phyloP scores from a whole-genome alignment of 2,113 vertebrate species.

The Brienomyrus longianalis region DNA sequence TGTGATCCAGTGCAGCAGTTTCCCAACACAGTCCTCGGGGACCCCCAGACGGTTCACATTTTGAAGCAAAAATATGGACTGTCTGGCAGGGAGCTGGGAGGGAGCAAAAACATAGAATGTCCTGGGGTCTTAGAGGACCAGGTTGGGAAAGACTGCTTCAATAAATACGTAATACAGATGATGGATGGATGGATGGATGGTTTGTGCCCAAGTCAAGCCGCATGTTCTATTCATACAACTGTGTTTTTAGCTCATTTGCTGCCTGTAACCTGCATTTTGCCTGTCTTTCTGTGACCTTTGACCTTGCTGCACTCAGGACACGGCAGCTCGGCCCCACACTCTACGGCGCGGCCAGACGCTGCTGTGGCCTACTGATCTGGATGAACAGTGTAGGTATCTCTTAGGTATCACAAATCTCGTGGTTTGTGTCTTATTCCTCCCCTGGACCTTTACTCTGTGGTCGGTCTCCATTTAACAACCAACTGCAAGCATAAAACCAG shows the following conservation, averaged over 20 bases:
- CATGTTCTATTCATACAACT: background rate
- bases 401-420: too few relatives aligned
- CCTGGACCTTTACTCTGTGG: background rate
- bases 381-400: background rate
- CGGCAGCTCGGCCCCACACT: slow-evolving; percentile 57
- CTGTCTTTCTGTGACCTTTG: background rate
- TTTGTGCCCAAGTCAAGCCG: background rate
- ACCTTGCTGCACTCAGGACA: slow-evolving; percentile 42
- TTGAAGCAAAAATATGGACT: background rate
- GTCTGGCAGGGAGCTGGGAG: background rate
- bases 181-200: background rate
- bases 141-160: background rate
- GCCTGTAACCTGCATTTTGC: background rate
- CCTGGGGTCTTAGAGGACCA: background rate
- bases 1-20: background rate
- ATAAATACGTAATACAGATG: background rate
- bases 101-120: background rate
- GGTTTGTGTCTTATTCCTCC: background rate
- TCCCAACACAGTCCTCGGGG: background rate
- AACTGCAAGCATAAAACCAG: background rate
- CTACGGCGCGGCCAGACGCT: slow-evolving; percentile 45
- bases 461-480: background rate
- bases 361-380: slow-evolving; percentile 35
- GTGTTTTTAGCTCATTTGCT: background rate
- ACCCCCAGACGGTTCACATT: background rate